Base-by-base conservation (phyloP, 2,797 vertebrate genomes). In the Pseudochromis fuscus region DNA sequence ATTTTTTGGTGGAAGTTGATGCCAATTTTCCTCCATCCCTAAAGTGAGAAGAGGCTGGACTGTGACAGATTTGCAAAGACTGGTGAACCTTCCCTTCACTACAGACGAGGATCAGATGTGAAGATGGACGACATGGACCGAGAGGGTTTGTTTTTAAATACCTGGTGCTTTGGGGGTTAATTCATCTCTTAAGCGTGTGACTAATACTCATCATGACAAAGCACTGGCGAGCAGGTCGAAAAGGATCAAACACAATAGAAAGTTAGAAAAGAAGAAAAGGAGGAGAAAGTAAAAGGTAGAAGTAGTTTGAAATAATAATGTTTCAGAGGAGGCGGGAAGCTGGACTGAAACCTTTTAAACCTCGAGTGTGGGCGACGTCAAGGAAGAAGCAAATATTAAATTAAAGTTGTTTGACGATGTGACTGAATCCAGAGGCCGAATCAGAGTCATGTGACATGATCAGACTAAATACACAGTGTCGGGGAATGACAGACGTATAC, bases 181-280 rank as follows among this genome's bases (percentile, higher is more conserved):
- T 90, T 93, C 94, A 93, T 92, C 94, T 95, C 91, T 90, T 93
- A 93, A 91, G 76, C 48, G 83, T 82, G 94, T 87, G 90, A 93
- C 77, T 88, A 90, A 88, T 83, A 94, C 79, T 93, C 92, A 91
- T 93, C 94, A 88, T 90, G 93, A 92, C 89, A 93, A 94, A 93
- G 93, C 92, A 81, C 89, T 79, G 92, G 92, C 87, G 87, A 93
- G 93, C 81, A 16, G 82, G 90, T 91, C 67, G 60, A 81, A 82
- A 84, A 81, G 88, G 90, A 93, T 89, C 90, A 93, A 93, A 93
- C 84, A 92, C 82, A 89, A 91, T 68, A 90, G 81, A 77, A 91
- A 73, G 89, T 94, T 93, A 94, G 92, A 88, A 92, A 87, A 79
- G 40, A 86, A 83, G 53, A 56, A 65, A 64, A 61, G 38, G 33